Evolutionary conservation across 1,140 invertebrate species (phyloP).

Genomic region (Fragariocoptes setiger): DNA sequence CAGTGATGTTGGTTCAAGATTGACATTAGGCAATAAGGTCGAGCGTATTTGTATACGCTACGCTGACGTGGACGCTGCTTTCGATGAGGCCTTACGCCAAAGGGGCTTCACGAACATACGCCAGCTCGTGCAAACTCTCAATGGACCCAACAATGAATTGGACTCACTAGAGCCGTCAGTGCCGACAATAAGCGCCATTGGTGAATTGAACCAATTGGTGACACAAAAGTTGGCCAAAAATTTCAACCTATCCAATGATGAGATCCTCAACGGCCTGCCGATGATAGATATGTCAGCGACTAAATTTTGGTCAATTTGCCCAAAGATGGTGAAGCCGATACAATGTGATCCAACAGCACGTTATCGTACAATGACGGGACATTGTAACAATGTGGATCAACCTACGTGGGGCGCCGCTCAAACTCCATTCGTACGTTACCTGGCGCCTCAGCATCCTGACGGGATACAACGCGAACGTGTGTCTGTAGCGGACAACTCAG

Average conservation of each 20-base stretch:
- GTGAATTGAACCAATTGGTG: slow-evolving; percentile 8
- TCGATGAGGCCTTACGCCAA: slow-evolving; percentile 21
- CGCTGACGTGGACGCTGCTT: slow-evolving; percentile 5
- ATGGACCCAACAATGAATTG: slow-evolving; percentile 6
- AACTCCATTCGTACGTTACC: slow-evolving; percentile 28
- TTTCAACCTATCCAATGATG: slow-evolving; percentile 42
- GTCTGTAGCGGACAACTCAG: slow-evolving; percentile 10
- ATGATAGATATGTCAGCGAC: slow-evolving; percentile 62
- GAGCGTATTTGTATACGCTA: slow-evolving; percentile 7
- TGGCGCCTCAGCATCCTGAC: slow-evolving; percentile 13
- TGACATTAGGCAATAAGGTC: too few species aligned
- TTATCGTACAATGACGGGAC: slow-evolving; percentile 51
- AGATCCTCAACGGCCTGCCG: slow-evolving; percentile 52
- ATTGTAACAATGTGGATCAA: slow-evolving; percentile 61
- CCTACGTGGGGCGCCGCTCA: slow-evolving; percentile 59
- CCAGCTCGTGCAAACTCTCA: too few species aligned
- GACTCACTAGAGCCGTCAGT: slow-evolving; percentile 9
- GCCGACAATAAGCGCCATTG: slow-evolving; percentile 7
- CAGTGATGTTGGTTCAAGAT: too few species aligned
- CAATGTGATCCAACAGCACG: slow-evolving; percentile 19
- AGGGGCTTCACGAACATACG: slow-evolving; percentile 18
- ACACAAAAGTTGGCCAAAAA: slow-evolving; percentile 9
- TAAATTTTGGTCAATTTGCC: slow-evolving; percentile 41
- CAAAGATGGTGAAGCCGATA: slow-evolving; percentile 39
- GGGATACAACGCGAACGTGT: slow-evolving; percentile 13